Conservation (phyloP, 2,113 vertebrate species). For the Pachycephala philippinensis region DNA sequence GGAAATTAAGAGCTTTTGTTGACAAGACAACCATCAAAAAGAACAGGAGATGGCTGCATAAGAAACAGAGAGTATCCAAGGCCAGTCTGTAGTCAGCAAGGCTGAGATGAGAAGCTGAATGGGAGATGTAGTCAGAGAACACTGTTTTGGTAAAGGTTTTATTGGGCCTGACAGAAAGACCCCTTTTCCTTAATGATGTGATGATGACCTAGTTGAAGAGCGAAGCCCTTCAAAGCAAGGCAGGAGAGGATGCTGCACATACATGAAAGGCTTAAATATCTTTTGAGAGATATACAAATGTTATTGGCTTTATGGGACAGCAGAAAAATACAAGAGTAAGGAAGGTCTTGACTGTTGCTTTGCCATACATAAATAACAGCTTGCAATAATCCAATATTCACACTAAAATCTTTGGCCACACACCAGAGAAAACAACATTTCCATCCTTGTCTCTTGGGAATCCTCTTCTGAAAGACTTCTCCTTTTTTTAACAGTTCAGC, state of each 20-base stretch:
- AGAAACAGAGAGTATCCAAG: not conserved
- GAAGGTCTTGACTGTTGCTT: not conserved
- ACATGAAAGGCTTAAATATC: not conserved
- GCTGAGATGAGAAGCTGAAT: not conserved
- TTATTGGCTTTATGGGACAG: not conserved
- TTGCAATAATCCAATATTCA: not conserved
- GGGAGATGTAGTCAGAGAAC: not conserved
- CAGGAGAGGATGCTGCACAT: not conserved
- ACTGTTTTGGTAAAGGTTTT: not conserved
- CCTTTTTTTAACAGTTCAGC: not conserved
- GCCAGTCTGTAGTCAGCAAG: not conserved
- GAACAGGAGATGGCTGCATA: not conserved
- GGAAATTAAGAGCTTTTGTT: not conserved
- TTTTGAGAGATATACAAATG: not conserved
- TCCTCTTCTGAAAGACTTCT: not conserved
- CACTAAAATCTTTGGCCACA: not conserved
- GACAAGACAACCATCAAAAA: not conserved
- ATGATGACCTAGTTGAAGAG: not conserved
- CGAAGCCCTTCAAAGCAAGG: not conserved
- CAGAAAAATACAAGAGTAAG: not conserved
- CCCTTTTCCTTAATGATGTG: not conserved
- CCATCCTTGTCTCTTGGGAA: not conserved
- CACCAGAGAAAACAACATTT: not conserved
- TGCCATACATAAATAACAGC: not conserved
- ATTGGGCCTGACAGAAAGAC: not conserved